A percentile compares a stretch with the other conserved stretches of the same genome.
Conservation (phyloP, 1,140 invertebrate genomes). For the Drosophila mayri region DNA sequence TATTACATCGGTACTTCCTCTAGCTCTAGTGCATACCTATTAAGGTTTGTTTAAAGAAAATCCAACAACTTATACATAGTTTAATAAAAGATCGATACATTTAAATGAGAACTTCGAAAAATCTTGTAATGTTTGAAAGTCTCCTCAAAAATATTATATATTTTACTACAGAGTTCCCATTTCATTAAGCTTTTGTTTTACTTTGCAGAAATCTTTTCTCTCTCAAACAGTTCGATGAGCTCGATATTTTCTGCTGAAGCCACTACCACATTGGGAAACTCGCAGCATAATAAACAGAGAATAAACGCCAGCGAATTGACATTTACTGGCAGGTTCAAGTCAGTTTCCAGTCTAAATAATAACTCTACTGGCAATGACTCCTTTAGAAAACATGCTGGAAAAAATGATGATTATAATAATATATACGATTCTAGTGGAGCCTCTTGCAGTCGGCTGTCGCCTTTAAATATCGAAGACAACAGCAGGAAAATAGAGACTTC, state of each 20-base stretch:
- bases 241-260: slow-evolving; percentile 71
- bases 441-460: slow-evolving; percentile 62
- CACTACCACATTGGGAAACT: slow-evolving; percentile 33
- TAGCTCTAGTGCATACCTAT: too few relatives aligned
- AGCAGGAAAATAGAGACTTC: slow-evolving; percentile 35
- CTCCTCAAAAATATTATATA: background rate
- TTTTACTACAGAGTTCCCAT: background rate
- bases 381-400: slow-evolving; percentile 5
- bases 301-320: slow-evolving; percentile 62
- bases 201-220: slow-evolving; percentile 67
- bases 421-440: slow-evolving; percentile 62
- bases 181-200: background rate
- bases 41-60: too few relatives aligned
- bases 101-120: too few relatives aligned
- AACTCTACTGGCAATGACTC: slow-evolving; percentile 20
- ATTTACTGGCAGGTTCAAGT: slow-evolving; percentile 78
- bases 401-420: slow-evolving; percentile 39
- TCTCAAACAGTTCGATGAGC: slow-evolving; percentile 83
- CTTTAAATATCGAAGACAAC: slow-evolving; percentile 38
- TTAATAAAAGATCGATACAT: too few relatives aligned
- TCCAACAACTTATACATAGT: too few relatives aligned
- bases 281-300: slow-evolving; percentile 32
- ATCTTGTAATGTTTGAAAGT: background rate
- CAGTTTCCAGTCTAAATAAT: slow-evolving; percentile 23
- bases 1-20: too few relatives aligned